These are phyloP conservation scores for Camponotus vicinus DNA, from an alignment of 1,140 invertebrate genomes.

Conservation along the genomic window DNA sequence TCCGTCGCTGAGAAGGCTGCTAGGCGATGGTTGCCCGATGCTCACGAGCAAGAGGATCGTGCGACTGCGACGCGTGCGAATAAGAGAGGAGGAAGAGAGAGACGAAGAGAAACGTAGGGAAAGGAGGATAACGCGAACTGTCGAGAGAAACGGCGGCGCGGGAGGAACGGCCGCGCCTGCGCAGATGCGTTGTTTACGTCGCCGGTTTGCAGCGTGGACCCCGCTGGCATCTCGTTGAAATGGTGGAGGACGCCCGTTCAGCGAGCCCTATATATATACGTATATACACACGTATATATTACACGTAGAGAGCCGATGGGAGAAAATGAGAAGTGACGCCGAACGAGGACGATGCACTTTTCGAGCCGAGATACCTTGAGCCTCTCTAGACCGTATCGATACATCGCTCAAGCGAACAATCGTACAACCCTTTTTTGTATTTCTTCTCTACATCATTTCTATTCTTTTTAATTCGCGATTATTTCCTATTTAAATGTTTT, in stretches of 20 bases:
- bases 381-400: slow-evolving; percentile 30
- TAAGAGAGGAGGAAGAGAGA: slow-evolving; percentile 7
- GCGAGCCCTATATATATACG: slow-evolving; percentile 18
- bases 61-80: slow-evolving; percentile 2
- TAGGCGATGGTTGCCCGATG: slow-evolving; percentile 65
- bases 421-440: not conserved
- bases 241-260: slow-evolving; percentile 64
- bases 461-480: too few relatives aligned
- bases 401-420: not conserved
- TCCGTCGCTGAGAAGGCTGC: slow-evolving; percentile 59
- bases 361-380: slow-evolving; percentile 10
- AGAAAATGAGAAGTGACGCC: slow-evolving; percentile 47
- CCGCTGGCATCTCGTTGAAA: slow-evolving; percentile 57
- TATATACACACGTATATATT: not conserved
- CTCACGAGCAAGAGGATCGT: slow-evolving; percentile 32
- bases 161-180: slow-evolving; percentile 76
- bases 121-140: slow-evolving; percentile 24
- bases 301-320: slow-evolving; percentile 1
- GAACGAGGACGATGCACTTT: slow-evolving; percentile 58
- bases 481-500: not conserved
- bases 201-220: slow-evolving; percentile 73
- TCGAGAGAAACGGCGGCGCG: slow-evolving; percentile 52
- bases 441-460: too few relatives aligned
- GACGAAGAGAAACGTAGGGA: slow-evolving; percentile 28
- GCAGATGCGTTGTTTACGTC: slow-evolving; percentile 83